A percentile compares a stretch with the other conserved stretches of the same genome.
These are phyloP conservation scores for Hucho hucho DNA, from an alignment of 2,113 vertebrate genomes.

Conservation along the genomic window DNA sequence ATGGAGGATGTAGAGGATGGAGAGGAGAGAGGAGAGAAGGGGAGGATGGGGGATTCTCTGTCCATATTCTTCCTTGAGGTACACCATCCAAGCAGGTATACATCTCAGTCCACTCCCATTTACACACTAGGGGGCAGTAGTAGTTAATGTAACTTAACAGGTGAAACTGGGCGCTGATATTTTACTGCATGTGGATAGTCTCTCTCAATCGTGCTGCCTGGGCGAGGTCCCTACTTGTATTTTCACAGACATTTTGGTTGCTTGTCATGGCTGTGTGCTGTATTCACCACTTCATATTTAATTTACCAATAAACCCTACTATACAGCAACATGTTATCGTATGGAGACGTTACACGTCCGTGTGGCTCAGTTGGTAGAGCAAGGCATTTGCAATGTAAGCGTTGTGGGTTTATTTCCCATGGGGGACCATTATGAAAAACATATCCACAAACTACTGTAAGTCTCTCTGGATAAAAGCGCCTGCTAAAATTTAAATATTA, in stretches of 20 bases:
- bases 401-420: too few relatives aligned
- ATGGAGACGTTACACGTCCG: too few relatives aligned
- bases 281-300: not conserved
- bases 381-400: too few relatives aligned
- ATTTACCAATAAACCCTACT: not conserved
- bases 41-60: not conserved
- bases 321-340: not conserved
- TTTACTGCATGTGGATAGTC: not conserved
- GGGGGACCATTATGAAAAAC: too few relatives aligned
- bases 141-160: slow-evolving; percentile 44
- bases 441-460: too few relatives aligned
- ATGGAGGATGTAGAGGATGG: too few relatives aligned
- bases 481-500: too few relatives aligned
- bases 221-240: slow-evolving; percentile 32
- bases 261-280: not conserved
- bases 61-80: not conserved
- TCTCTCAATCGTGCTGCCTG: slow-evolving; percentile 20
- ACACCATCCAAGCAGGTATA: not conserved
- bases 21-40: too few relatives aligned
- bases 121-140: slow-evolving; percentile 68
- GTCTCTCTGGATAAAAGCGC: too few relatives aligned
- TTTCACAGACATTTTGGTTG: not conserved
- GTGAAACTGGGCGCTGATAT: too few relatives aligned
- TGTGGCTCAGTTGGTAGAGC: too few relatives aligned
- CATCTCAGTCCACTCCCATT: not conserved